Evolutionary conservation across 2,888 invertebrate species (phyloP), one percentile per base, ranked within the genome.

Genomic region (Capitulum mitella): DNA sequence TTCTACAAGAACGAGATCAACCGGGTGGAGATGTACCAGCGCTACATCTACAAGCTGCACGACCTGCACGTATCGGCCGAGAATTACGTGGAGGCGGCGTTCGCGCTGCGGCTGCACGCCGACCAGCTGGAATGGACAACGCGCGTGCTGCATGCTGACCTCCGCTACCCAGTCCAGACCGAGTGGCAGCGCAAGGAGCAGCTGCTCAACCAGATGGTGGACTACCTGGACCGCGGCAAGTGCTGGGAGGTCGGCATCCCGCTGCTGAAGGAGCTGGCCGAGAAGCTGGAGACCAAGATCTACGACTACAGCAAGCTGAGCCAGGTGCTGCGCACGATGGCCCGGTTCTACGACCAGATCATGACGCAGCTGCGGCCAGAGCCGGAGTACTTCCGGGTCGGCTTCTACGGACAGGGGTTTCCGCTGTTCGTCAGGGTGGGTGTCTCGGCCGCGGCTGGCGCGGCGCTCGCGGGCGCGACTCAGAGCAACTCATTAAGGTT

Each of bases 1-100:
- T 98, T 97, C 86, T 97, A 97, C 88, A 95, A 96, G 86, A 95
- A 94, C 85, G 96, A 97, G 87, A 95, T 96, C 82, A 95, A 97
- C 84, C 90, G 96, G 40, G 94, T 95, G 84, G 96, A 97, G 86
- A 95, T 97, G 94, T 98, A 97, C 86, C 87, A 97, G 78, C 91
- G 93, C 78, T 98, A 98, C 86, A 96, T 98, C 81, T 96, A 97
- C 87, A 97, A 97, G 85, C 87, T 98, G 54, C 95, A 95, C 85
- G 95, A 96, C 84, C 89, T 98, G 26, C 97, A 98, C 86, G 88
- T 95, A 78, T 92, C 92, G 29, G 93, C 95, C 0, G 95, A 95
- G 84, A 97, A 97, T 86, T 97, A 91, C 84, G 92, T 95, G 0
- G 97, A 98, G 87, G 97, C 97, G 2, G 97, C 95, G 0, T 95